A percentile compares a stretch with the other conserved stretches of the same genome.
Conservation (phyloP, 1,140 invertebrate species). For the Brachionus manjavacas region DNA sequence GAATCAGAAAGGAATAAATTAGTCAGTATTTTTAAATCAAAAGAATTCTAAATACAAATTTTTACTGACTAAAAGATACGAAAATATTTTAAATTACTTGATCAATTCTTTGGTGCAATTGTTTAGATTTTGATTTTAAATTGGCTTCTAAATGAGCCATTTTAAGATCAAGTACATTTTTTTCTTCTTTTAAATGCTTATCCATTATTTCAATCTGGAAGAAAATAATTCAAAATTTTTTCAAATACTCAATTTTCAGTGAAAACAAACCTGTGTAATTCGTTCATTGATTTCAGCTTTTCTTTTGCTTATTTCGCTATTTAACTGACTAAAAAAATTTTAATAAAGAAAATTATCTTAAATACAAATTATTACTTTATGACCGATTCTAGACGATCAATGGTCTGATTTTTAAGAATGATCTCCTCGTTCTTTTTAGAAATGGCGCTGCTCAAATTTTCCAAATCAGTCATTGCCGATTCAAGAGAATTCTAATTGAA, state of each 20-base stretch:
- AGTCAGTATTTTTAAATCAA: too few relatives aligned
- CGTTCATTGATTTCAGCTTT: conserved; percentile 26
- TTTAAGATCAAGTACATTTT: conserved; percentile 17
- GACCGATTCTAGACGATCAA: not conserved
- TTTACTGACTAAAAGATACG: not conserved
- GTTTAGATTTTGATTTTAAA: conserved; percentile 34
- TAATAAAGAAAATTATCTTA: not conserved
- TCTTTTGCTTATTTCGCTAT: conserved; percentile 23
- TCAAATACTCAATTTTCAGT: not conserved
- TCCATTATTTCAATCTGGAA: conserved; percentile 28
- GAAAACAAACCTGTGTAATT: not conserved
- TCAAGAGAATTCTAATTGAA: conserved; percentile 23
- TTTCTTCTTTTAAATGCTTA: conserved; percentile 28
- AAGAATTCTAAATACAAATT: too few relatives aligned
- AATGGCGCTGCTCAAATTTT: not conserved
- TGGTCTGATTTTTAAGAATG: conserved; percentile 35
- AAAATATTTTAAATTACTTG: not conserved
- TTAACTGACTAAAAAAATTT: conserved; percentile 33
- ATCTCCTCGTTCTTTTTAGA: conserved; percentile 37
- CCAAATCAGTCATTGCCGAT: not conserved
- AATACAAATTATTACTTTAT: not conserved
- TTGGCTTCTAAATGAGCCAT: conserved; percentile 41
- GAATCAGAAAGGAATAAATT: too few relatives aligned
- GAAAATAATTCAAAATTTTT: not conserved
- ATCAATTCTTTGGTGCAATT: conserved; percentile 25